Base-by-base conservation (phyloP, 2,113 vertebrate species). In the Budorcas taxicolor region DNA sequence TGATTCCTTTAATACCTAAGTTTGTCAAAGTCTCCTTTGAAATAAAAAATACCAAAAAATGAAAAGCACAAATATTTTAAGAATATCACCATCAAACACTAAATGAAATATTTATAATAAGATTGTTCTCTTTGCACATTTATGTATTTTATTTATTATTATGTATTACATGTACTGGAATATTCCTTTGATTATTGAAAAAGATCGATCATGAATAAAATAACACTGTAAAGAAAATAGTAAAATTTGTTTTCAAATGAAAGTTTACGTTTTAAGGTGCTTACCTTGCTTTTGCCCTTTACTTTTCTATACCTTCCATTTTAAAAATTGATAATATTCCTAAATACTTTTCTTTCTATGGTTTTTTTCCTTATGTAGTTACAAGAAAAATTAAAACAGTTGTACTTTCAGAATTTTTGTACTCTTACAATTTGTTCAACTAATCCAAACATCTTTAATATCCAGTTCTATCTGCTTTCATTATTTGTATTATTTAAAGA, bases 61-160 rank as follows among this genome's bases (percentile, higher is more conserved):
- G 27, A 90, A 90, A 92, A 96, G 27, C 52, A 83, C 29, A 57
- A 52, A 60, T 55, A 47, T 87, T 8, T 50, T 82, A 58, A 13
- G 17, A 83, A 71, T 83, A 43, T 89, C 40, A 62, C 25, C 43
- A 81, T 78, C n/a, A 96, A 87, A 27, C 40, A 85, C 81, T 85
- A 95, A 84, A 82, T 96, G 95, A 95, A 95, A 64, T 94, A 50
- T 33, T 87, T 89, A 64, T 58, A 96, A 88, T 90, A 82, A 64
- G 74, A 83, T 76, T 92, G 13, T 83, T 91, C 11, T 90, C 40
- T 76, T 67, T 94, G 47, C 12, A 90, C 21, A 50, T 95, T 90
- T 95, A 27, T 92, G 52, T 13, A 96, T 97, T 91, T 95, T 76
- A 60, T 90, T 96, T 92, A 50, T 83, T 95, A 52, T 92, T 93